Conservation (phyloP, 2,888 invertebrate genomes). For the Sesamia inferens region DNA sequence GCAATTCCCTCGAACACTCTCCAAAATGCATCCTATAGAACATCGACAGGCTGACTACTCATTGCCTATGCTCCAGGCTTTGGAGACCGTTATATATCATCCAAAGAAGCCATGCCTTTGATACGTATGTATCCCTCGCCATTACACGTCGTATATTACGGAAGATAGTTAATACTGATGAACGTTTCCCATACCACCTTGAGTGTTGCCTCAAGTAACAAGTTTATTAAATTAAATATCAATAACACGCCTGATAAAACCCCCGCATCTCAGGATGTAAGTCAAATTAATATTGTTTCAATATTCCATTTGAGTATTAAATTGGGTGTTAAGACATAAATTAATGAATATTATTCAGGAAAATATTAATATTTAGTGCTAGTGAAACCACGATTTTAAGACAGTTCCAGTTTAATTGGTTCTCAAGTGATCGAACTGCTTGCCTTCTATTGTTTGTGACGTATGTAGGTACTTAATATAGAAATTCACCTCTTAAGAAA, state of each 20-base stretch:
- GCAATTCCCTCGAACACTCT: no score
- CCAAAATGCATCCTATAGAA: no score
- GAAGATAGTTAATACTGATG: constrained; percentile 2
- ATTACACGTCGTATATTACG: neutral
- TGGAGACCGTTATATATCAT: no score
- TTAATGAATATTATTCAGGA: constrained; percentile 14
- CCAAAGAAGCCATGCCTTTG: no score
- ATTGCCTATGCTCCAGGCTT: no score
- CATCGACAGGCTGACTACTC: no score
- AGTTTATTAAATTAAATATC: constrained; percentile 83
- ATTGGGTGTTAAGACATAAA: constrained; percentile 55
- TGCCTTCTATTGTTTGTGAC: neutral
- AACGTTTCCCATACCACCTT: constrained; percentile 12
- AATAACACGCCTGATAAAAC: constrained; percentile 80
- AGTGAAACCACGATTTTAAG: neutral
- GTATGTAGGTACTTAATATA: no score
- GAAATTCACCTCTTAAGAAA: neutral
- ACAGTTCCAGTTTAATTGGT: neutral
- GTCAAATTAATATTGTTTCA: constrained; percentile 76
- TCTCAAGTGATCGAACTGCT: neutral
- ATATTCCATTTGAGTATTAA: constrained; percentile 71
- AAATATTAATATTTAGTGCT: neutral
- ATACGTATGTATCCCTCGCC: no score
- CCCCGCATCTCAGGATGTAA: constrained; percentile 66
- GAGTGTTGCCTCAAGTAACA: constrained; percentile 28